phyloP scores from a whole-genome alignment of 2,797 vertebrate genomes.

The Prunella strophiata region DNA sequence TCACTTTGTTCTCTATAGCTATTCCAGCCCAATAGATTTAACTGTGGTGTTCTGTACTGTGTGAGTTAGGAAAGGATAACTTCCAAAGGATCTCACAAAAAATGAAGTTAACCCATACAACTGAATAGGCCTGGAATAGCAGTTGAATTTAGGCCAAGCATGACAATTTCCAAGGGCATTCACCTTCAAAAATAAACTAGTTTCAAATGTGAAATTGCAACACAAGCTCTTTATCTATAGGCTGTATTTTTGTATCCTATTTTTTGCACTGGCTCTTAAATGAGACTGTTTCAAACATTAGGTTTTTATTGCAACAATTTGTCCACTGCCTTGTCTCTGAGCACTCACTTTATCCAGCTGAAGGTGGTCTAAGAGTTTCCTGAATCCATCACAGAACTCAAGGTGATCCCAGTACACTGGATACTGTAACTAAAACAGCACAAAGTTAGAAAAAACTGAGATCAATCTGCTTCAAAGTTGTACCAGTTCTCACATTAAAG shows the following conservation, averaged over 20 bases:
- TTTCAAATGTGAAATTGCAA: background rate
- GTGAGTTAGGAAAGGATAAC: background rate
- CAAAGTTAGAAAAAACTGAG: background rate
- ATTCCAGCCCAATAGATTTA: background rate
- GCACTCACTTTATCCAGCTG: slow-evolving; percentile 94
- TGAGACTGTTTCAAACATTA: background rate
- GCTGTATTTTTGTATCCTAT: background rate
- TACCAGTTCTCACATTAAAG: background rate
- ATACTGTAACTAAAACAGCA: slow-evolving; percentile 88
- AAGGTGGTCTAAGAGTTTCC: slow-evolving; percentile 95
- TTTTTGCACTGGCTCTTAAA: background rate
- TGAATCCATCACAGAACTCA: slow-evolving; percentile 97
- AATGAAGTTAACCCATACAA: background rate
- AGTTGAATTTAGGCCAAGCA: background rate
- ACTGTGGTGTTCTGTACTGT: background rate
- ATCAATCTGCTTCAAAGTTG: background rate
- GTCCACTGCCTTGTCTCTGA: background rate
- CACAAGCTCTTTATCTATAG: background rate
- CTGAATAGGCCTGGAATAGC: background rate
- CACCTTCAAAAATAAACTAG: background rate
- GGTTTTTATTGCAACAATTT: background rate
- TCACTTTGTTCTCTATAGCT: background rate
- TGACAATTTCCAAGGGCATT: background rate
- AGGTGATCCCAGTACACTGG: slow-evolving; percentile 97
- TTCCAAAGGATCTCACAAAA: background rate